Evolutionary conservation across 37 sponge, comb jelly and placozoan species (phyloP), one percentile per base, ranked within the genome.

Genomic region (Ephydatia muelleri): DNA sequence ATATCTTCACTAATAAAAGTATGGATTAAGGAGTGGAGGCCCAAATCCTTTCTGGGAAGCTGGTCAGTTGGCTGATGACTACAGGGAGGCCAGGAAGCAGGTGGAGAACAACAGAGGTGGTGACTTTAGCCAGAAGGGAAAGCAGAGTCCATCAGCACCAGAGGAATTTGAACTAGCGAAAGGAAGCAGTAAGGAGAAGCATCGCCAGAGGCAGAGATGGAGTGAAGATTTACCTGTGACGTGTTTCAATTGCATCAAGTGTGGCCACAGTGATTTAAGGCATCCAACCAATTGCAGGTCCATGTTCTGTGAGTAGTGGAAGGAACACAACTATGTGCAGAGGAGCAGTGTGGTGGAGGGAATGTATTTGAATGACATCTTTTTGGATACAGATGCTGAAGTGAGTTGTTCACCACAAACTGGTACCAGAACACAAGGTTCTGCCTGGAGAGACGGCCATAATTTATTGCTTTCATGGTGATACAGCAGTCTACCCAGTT

Each of bases 11-110:
- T 70, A 23, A 19, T 79, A 11, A 14, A 72, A 27, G n/a, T n/a
- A n/a, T n/a, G n/a, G 72, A 84, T 89, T 9, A 29, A n/a, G 25
- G 84, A 89, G 64, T 49, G 84, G 33, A 38, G 73, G 64, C 81
- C 81, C 25, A 79, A 75, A 72, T 74, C 76, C n/a, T n/a, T n/a
- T n/a, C n/a, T n/a, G n/a, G n/a, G n/a, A n/a, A n/a, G n/a, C n/a
- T n/a, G n/a, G n/a, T n/a, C 36, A 11, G 43, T 73, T 81, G 19
- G 82, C 88, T 27, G 80, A 89, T 19, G 69, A 83, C 69, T 89
- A 75, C 43, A 21, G 32, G 11, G 69, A 80, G 38, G 89, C 89
- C 19, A 78, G 89, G 40, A 43, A 43, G 8, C 47, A 43, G 47
- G 6, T 43, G 47, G 8, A 43, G 47, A 8, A 43, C 6, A 43